Conservation (phyloP, 2,113 vertebrate species). For the Rhineura floridana region DNA sequence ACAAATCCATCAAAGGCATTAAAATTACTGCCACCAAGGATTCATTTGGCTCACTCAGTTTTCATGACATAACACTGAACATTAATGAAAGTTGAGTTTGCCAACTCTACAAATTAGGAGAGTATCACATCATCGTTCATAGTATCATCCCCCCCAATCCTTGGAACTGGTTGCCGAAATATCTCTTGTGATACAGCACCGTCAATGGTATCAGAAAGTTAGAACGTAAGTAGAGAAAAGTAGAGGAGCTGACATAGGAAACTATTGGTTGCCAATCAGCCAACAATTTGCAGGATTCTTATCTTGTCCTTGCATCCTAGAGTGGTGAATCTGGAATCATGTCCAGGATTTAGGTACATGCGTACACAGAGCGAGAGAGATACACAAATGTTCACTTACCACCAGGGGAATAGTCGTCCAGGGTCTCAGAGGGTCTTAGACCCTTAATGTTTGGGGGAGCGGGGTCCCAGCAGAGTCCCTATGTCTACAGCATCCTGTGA, state of each 20-base stretch:
- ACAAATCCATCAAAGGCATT: background rate
- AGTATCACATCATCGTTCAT: background rate
- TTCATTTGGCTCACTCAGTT: background rate
- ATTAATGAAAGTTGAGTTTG: background rate
- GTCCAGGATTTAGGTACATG: background rate
- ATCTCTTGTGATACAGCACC: background rate
- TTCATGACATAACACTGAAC: background rate
- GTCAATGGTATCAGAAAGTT: accelerated
- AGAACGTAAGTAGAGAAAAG: background rate
- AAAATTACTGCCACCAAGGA: background rate
- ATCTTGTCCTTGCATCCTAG: background rate
- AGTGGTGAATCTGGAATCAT: background rate
- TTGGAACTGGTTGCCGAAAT: background rate
- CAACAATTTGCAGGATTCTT: background rate
- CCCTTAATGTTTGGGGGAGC: too few relatives aligned
- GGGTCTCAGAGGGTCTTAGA: too few relatives aligned
- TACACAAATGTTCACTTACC: background rate
- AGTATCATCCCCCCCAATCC: background rate
- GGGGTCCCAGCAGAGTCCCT: too few relatives aligned
- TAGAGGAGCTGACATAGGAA: too few relatives aligned
- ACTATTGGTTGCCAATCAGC: background rate
- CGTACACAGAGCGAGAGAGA: background rate
- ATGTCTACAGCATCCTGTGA: too few relatives aligned
- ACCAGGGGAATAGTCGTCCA: too few relatives aligned
- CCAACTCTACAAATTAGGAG: background rate